Evolutionary conservation across 2,888 invertebrate species (phyloP).

Genomic region (Neocrepidodera transversa): DNA sequence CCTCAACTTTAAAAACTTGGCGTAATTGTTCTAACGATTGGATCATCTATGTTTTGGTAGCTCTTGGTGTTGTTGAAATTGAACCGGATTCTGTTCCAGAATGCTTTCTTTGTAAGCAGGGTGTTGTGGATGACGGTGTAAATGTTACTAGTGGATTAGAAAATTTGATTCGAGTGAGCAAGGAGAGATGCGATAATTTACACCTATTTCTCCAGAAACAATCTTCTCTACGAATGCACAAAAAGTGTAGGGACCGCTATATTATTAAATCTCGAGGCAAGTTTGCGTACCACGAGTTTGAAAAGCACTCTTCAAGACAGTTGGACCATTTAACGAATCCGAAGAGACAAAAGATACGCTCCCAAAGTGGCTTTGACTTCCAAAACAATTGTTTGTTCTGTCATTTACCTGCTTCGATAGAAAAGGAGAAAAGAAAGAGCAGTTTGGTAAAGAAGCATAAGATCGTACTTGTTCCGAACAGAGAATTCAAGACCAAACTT

Average conservation of each 20-base stretch:
- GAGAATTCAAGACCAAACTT: not conserved
- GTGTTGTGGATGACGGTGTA: not conserved
- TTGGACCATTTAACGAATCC: slow-evolving; percentile 3
- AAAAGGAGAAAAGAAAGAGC: not conserved
- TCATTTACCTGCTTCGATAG: slow-evolving; percentile 2
- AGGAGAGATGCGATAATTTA: slow-evolving; percentile 5
- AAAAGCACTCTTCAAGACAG: not conserved
- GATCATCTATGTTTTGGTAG: not conserved
- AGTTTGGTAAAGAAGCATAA: not conserved
- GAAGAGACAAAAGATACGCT: slow-evolving; percentile 4
- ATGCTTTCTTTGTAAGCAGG: not conserved
- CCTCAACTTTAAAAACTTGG: too few relatives aligned
- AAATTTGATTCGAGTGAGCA: slow-evolving; percentile 3
- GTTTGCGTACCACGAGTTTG: slow-evolving; percentile 2
- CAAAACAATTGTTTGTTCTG: slow-evolving; percentile 7
- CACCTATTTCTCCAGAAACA: slow-evolving; percentile 1
- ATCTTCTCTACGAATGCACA: slow-evolving; percentile 5
- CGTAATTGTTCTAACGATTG: too few relatives aligned
- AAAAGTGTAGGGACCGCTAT: slow-evolving; percentile 3
- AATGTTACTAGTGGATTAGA: not conserved
- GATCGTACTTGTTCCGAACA: not conserved
- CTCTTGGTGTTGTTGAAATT: not conserved
- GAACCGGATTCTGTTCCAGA: not conserved
- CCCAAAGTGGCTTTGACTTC: not conserved
- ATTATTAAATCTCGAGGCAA: slow-evolving; percentile 8